These are phyloP conservation scores for Serranus cabrilla DNA, from an alignment of 2,797 vertebrate genomes.

Conservation along the genomic window DNA sequence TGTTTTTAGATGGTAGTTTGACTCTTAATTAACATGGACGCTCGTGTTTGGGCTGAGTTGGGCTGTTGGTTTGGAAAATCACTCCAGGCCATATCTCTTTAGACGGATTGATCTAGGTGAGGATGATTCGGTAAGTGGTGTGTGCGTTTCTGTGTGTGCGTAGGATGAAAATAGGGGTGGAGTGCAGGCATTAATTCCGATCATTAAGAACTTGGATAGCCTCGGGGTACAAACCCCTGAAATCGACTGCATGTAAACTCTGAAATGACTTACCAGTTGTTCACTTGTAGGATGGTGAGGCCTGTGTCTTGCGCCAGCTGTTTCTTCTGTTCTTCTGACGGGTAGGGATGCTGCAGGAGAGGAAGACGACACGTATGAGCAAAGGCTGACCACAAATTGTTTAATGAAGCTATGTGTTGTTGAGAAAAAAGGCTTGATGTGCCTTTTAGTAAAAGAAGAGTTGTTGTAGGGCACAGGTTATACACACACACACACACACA, in stretches of 20 bases:
- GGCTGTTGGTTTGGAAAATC: conserved; percentile 78
- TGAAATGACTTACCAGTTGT: conserved; percentile 93
- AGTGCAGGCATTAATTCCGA: conserved; percentile 83
- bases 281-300: conserved; percentile 99
- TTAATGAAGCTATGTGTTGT: conserved; percentile 64
- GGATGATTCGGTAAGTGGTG: conserved; percentile 76
- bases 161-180: conserved; percentile 58
- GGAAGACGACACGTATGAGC: conserved; percentile 39
- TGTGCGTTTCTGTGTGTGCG: conserved; percentile 44
- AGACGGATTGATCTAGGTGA: conserved; percentile 82
- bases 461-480: conserved; percentile 49
- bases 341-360: conserved; percentile 94
- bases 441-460: conserved; percentile 75
- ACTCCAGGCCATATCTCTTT: conserved; percentile 80
- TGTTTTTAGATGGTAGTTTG: conserved; percentile 66
- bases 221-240: conserved; percentile 70
- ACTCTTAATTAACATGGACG: conserved; percentile 74
- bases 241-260: conserved; percentile 83
- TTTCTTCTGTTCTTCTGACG: conserved; percentile 99
- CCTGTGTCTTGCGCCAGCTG: conserved; percentile 99
- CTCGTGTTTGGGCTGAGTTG: conserved; percentile 73
- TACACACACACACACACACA: conserved; percentile 42
- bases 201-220: conserved; percentile 84
- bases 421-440: conserved; percentile 40
- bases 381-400: conserved; percentile 68